Conservation (phyloP, 2,888 invertebrate genomes). For the Apodemia hepburni region DNA sequence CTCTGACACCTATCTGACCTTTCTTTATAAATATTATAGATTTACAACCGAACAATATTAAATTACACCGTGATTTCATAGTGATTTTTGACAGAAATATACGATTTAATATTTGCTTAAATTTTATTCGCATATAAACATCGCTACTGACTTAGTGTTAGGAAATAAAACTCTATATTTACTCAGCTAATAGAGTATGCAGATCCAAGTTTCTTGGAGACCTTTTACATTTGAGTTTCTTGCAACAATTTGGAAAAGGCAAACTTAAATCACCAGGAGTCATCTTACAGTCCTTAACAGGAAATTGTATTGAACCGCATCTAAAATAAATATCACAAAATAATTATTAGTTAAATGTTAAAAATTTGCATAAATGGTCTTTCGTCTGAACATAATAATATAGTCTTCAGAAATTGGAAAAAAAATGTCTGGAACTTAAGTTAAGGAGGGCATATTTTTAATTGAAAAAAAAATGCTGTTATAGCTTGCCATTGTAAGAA, state of each 20-base stretch:
- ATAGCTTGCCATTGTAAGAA: no score
- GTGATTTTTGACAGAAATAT: not conserved
- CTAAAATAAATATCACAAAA: not conserved
- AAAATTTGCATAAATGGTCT: no score
- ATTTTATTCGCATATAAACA: not conserved
- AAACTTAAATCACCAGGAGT: not conserved
- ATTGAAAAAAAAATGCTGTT: no score
- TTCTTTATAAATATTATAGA: no score
- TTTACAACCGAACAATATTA: not conserved
- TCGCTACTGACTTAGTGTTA: no score
- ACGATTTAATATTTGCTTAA: not conserved
- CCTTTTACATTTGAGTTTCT: not conserved
- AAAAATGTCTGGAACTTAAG: no score
- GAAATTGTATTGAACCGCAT: not conserved
- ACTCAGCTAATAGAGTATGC: not conserved
- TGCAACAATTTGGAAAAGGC: not conserved
- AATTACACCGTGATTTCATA: not conserved
- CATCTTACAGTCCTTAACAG: not conserved
- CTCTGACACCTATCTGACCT: no score
- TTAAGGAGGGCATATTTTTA: no score
- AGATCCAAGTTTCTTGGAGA: not conserved
- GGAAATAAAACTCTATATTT: not conserved
- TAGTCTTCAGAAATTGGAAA: no score
- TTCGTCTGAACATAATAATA: no score
- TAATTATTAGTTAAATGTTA: no score